Evolutionary conservation across 2,797 vertebrate species (phyloP).

Genomic region (Malacoraja senta): DNA sequence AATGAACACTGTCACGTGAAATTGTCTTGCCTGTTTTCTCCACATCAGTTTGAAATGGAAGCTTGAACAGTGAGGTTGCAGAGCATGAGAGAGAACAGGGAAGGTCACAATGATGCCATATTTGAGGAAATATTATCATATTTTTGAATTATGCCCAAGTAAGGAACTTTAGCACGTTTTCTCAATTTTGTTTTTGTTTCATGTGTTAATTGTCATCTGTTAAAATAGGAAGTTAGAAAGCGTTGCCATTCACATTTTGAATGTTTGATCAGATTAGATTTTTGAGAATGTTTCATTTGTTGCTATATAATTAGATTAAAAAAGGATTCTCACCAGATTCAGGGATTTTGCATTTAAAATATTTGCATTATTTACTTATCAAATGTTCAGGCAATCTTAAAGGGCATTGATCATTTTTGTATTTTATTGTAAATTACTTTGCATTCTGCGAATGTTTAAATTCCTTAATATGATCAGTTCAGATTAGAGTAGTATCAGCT

Average conservation of each 20-base stretch:
- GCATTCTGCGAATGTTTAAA: background rate
- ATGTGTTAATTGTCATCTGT: background rate
- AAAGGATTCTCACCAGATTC: background rate
- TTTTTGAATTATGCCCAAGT: background rate
- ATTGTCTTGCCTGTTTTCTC: background rate
- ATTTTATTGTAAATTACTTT: background rate
- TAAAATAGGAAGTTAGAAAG: background rate
- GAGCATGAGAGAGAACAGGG: background rate
- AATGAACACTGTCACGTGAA: background rate
- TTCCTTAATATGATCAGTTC: background rate
- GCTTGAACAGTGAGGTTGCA: slow-evolving; percentile 5
- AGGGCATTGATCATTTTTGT: background rate
- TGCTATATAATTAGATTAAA: background rate
- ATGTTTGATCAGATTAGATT: background rate
- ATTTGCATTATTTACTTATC: too few relatives aligned
- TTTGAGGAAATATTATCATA: background rate
- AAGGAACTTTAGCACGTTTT: background rate
- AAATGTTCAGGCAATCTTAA: background rate
- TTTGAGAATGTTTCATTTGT: background rate
- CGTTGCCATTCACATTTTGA: background rate
- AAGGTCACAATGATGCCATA: background rate
- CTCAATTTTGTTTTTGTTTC: background rate
- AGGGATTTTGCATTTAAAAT: background rate
- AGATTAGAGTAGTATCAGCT: background rate
- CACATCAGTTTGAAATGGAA: background rate